These are phyloP conservation scores for Zosterops lateralis DNA, from an alignment of 2,113 vertebrate genomes.

Conservation along the genomic window DNA sequence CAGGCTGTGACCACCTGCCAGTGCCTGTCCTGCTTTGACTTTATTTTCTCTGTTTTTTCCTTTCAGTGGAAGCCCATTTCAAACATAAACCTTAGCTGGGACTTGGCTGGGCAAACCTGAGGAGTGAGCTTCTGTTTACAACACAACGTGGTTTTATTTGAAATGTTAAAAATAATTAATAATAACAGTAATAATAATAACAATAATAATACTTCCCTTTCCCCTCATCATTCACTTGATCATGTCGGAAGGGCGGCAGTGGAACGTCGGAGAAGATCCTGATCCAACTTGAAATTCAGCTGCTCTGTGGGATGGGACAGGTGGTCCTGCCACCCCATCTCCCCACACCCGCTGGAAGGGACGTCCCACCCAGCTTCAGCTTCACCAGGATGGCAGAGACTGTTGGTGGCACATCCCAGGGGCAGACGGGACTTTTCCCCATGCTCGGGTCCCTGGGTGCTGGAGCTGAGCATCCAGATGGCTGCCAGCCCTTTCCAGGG, in stretches of 20 bases:
- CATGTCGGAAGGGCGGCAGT: neutral
- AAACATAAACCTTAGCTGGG: constrained; percentile 94
- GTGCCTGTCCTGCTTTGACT: neutral
- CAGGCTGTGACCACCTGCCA: rapidly evolving
- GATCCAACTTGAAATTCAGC: neutral
- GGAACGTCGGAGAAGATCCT: neutral
- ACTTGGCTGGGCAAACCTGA: neutral
- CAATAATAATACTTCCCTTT: constrained; percentile 51
- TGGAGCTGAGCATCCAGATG: neutral
- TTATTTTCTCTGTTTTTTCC: neutral
- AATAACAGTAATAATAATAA: constrained; percentile 35
- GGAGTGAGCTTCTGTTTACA: constrained; percentile 65
- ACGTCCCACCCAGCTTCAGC: neutral
- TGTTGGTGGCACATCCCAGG: neutral
- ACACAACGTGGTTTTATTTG: constrained; percentile 60
- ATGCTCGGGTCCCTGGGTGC: neutral
- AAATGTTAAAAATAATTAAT: constrained; percentile 45
- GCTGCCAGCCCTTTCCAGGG: neutral
- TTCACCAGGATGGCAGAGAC: neutral
- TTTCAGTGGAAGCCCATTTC: constrained; percentile 95
- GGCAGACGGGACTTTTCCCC: neutral
- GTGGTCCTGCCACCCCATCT: neutral
- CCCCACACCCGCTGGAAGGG: neutral
- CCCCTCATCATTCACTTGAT: constrained; percentile 48
- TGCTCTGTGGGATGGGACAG: neutral